Percentiles rank a stretch among this genome's conserved stretches.
These are phyloP conservation scores for Amaurobius ferox DNA, from an alignment of 2,888 invertebrate genomes.

Conservation along the genomic window DNA sequence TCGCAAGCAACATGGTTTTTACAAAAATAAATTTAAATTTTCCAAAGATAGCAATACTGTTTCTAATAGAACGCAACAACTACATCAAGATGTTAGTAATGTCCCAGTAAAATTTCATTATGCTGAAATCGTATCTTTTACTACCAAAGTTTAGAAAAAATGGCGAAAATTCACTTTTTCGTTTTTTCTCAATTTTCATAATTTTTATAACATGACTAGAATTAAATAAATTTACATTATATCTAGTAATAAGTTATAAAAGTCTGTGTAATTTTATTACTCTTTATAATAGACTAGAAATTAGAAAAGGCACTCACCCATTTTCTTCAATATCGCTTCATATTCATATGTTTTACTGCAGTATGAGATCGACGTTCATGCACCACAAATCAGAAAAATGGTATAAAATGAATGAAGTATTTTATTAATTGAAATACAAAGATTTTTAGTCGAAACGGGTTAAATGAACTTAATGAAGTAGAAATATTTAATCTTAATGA, in stretches of 20 bases:
- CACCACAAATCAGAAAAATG: slow-evolving; percentile 9
- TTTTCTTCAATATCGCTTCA: too few species aligned
- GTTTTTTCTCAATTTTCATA: not conserved
- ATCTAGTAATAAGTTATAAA: slow-evolving; percentile 2
- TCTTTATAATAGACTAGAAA: not conserved
- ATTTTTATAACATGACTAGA: not conserved
- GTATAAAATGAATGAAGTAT: not conserved
- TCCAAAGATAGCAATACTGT: too few species aligned
- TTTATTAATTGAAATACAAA: slow-evolving; percentile 6
- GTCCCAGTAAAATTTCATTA: too few species aligned
- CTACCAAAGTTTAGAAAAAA: too few species aligned
- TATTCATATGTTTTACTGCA: not conserved
- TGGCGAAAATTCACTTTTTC: not conserved
- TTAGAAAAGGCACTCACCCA: slow-evolving; percentile 12
- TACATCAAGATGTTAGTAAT: too few species aligned
- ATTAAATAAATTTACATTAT: not conserved
- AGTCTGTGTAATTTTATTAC: not conserved
- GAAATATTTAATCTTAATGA: slow-evolving; percentile 3
- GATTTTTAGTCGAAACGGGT: not conserved
- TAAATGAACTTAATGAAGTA: not conserved
- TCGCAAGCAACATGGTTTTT: too few species aligned
- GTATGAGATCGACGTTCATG: not conserved
- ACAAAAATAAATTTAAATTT: too few species aligned
- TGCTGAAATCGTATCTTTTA: too few species aligned
- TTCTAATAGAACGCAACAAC: too few species aligned